Base-by-base conservation (phyloP, 92 coral and sea anemone species). In the Paramuricea clavata region DNA sequence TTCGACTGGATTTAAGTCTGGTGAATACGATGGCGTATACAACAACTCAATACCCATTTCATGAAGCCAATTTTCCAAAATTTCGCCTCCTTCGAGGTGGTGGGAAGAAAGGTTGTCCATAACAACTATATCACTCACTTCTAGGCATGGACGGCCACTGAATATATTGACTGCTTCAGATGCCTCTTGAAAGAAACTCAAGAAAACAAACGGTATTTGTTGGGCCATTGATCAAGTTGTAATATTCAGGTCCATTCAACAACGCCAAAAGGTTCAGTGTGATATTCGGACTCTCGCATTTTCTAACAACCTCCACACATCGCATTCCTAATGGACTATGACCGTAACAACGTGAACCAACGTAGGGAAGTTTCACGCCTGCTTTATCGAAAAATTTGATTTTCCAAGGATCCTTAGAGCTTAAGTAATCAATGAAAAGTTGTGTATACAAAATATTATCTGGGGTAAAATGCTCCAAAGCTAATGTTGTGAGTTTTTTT, bases 271-370 rank as follows among this genome's bases (percentile, higher is more conserved):
- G 82, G 49, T 76, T 76, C 28, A 76, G 82, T 76, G 82, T 76
- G 11, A 34, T 76, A 76, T 76, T 76, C 32, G 82, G 82, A 68
- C 68, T 47, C 71, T 81, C 50, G 33, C 32, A 15, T 61, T 81
- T 81, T 49, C 85, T 81, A 56, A 62, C 75, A n/a, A 81, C 85
- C 75, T 81, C 75, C 27, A 79, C 72, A 68, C 84, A 81, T 39
- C 68, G 65, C 82, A 68, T 47, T 6, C 82, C 82, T 47, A 76
- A 33, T 22, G 75, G 75, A 44, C 34, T 39, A 19, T 76, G 65
- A 15, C 81, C 81, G 49, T 76, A 76, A 26, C 33, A 28, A 26
- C 65, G 27, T 10, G 23, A 15, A 26, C 81, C 62, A 44, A 44
- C 64, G 32, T 76, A 33, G 6, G 65, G 81, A n/a, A n/a, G n/a